phyloP scores from a whole-genome alignment of 1,140 invertebrate genomes.

The Vanessa atalanta region DNA sequence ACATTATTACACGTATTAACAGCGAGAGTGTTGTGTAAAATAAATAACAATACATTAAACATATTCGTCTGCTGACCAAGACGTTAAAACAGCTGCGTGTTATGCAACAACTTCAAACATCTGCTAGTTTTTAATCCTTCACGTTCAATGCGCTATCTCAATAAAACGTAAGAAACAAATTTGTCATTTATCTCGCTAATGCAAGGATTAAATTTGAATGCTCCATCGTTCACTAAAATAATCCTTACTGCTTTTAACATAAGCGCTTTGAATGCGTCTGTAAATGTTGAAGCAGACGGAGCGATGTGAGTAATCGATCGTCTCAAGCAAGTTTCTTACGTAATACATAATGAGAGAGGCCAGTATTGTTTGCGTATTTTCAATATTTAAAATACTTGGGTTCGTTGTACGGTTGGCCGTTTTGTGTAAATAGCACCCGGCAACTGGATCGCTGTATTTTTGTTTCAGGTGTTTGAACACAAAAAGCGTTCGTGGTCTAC shows the following conservation, averaged over 20 bases:
- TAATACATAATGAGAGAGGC: conserved; percentile 18
- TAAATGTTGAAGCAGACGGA: too few relatives aligned
- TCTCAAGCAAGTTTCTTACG: conserved; percentile 8
- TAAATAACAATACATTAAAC: conserved; percentile 9
- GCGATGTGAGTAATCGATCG: not conserved
- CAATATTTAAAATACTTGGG: not conserved
- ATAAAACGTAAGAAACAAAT: conserved; percentile 12
- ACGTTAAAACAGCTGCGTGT: conserved; percentile 15
- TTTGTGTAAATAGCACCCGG: conserved; percentile 11
- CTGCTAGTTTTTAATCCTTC: conserved; percentile 17
- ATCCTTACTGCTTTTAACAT: not conserved
- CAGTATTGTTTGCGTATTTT: conserved; percentile 18
- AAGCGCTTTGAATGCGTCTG: not conserved
- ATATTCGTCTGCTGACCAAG: conserved; percentile 16
- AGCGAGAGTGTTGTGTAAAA: not conserved
- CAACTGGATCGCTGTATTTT: conserved; percentile 14
- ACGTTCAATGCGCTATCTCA: conserved; percentile 8
- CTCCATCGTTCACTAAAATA: not conserved
- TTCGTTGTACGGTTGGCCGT: conserved; percentile 11
- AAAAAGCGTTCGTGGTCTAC: not conserved
- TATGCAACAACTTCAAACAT: conserved; percentile 28
- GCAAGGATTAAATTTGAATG: conserved; percentile 19
- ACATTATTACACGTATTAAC: not conserved
- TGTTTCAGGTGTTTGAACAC: conserved; percentile 26
- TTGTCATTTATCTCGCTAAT: conserved; percentile 10